phyloP scores from a whole-genome alignment of 2,113 vertebrate genomes.

The Halcyon senegalensis region DNA sequence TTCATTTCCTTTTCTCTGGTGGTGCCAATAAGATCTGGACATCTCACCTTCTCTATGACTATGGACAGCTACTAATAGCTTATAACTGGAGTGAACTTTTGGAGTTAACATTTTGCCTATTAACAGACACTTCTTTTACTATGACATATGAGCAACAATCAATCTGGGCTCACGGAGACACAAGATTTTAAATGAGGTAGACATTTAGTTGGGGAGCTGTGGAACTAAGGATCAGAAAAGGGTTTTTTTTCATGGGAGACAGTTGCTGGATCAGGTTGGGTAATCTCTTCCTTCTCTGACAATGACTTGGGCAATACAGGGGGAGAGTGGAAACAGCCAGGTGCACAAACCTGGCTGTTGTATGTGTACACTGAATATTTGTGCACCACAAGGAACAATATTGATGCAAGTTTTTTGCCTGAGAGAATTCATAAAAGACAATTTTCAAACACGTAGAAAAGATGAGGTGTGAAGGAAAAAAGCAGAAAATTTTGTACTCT shows the following conservation, averaged over 20 bases:
- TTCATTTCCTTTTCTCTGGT: not conserved
- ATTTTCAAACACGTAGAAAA: not conserved
- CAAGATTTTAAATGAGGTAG: not conserved
- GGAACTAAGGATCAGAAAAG: not conserved
- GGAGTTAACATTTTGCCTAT: not conserved
- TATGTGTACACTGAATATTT: not conserved
- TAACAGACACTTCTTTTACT: not conserved
- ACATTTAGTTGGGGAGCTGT: not conserved
- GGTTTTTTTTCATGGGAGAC: not conserved
- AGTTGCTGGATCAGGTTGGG: not conserved
- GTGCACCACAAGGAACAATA: not conserved
- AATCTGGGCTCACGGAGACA: not conserved
- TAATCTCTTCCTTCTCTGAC: not conserved
- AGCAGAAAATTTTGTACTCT: not conserved
- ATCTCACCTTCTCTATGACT: not conserved
- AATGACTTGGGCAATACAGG: not conserved
- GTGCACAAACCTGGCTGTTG: not conserved
- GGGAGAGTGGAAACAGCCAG: not conserved
- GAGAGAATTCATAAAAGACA: not conserved
- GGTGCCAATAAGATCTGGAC: not conserved
- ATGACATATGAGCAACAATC: fast-evolving
- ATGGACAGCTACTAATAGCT: not conserved
- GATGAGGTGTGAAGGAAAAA: not conserved
- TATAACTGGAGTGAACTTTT: not conserved
- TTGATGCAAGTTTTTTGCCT: not conserved